Evolutionary conservation across 2,113 vertebrate species (phyloP).

Genomic region (Rhynchopsitta pachyrhyncha): DNA sequence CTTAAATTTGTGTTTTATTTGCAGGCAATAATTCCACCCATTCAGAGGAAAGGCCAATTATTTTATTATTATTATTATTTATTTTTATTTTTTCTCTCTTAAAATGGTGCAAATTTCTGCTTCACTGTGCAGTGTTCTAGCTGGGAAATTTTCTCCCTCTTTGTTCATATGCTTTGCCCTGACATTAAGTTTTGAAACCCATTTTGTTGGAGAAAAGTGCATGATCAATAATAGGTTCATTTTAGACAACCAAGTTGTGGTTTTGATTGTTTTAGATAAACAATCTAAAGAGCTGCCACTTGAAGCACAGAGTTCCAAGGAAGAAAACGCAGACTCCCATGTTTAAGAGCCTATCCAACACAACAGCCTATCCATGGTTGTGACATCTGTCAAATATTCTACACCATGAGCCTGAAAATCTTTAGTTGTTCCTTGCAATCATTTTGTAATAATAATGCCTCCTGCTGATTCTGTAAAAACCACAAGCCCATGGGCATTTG

Average conservation of each 20-base stretch:
- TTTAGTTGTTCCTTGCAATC: neutral
- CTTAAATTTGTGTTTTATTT: neutral
- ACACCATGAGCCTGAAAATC: neutral
- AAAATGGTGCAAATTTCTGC: neutral
- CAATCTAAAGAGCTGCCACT: neutral
- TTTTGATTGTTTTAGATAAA: neutral
- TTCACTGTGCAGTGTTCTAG: neutral
- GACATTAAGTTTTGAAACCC: neutral
- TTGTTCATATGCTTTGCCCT: neutral
- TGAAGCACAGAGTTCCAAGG: neutral
- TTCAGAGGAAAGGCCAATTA: neutral
- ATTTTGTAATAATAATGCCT: neutral
- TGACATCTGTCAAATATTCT: neutral
- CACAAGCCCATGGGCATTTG: rapidly evolving
- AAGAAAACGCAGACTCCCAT: neutral
- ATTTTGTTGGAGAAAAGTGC: neutral
- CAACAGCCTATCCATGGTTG: neutral
- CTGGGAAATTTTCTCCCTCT: neutral
- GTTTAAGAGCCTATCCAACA: neutral
- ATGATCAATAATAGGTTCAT: neutral
- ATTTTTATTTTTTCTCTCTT: neutral
- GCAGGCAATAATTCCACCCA: neutral
- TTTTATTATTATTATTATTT: neutral
- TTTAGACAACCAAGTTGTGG: neutral
- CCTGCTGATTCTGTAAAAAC: neutral